Evolutionary conservation across 1,140 invertebrate species (phyloP).

Genomic region (Sycophaga agraensis): DNA sequence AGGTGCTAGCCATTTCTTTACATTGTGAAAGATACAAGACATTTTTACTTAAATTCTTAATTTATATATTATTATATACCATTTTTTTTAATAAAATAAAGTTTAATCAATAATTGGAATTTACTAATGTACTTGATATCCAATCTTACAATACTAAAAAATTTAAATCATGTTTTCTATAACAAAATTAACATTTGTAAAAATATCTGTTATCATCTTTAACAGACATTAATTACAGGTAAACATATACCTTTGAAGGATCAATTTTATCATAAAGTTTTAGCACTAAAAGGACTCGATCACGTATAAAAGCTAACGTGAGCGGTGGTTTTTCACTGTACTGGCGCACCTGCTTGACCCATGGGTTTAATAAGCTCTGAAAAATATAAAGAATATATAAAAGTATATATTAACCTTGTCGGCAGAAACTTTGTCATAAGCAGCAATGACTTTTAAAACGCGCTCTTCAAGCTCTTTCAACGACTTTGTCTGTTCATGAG

Average conservation of each 20-base stretch:
- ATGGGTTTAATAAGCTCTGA: conserved; percentile 64
- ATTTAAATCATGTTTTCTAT: not conserved
- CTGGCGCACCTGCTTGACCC: conserved; percentile 61
- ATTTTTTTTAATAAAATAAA: not conserved
- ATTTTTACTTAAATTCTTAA: conserved; percentile 6
- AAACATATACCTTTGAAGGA: conserved; percentile 77
- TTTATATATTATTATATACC: too few species aligned
- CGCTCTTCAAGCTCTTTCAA: conserved; percentile 67
- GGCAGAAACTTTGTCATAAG: conserved; percentile 77
- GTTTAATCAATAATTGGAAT: not conserved
- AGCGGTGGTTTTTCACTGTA: conserved; percentile 75
- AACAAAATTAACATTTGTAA: not conserved
- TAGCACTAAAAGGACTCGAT: conserved; percentile 88
- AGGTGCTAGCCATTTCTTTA: conserved; percentile 36
- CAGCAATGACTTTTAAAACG: conserved; percentile 74
- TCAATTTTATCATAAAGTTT: conserved; percentile 97
- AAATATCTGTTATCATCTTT: conserved; percentile 13
- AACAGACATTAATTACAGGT: conserved; percentile 8
- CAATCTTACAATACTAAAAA: not conserved
- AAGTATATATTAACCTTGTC: conserved; percentile 72
- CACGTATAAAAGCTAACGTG: conserved; percentile 77
- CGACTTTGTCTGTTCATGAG: conserved; percentile 25
- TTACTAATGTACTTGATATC: not conserved
- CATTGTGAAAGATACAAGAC: conserved; percentile 28
- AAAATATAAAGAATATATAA: conserved; percentile 61